phyloP scores from a whole-genome alignment of 1,140 invertebrate species.

The Diuraphis noxia region DNA sequence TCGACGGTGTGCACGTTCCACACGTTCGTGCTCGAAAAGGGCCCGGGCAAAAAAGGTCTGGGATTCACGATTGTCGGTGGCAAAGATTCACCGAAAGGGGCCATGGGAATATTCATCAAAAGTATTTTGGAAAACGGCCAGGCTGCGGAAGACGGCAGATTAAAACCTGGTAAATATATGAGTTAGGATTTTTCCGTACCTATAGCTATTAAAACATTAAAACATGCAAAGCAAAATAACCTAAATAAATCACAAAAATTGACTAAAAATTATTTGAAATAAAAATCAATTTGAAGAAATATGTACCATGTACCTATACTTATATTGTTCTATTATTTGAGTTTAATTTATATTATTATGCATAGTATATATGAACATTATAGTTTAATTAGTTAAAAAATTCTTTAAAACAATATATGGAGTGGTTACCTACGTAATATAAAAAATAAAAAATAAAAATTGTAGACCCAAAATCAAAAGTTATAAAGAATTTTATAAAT shows the following conservation, averaged over 20 bases:
- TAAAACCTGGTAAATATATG: conserved; percentile 69
- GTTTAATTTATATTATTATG: background rate
- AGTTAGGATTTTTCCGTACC: background rate
- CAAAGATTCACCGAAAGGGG: conserved; percentile 70
- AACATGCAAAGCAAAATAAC: background rate
- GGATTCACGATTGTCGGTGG: conserved; percentile 91
- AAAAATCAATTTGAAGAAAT: background rate
- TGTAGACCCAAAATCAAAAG: background rate
- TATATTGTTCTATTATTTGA: background rate
- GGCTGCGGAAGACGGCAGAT: conserved; percentile 69
- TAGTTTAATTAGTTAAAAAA: background rate
- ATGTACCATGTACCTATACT: no score
- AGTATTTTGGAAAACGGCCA: conserved; percentile 72
- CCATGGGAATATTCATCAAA: conserved; percentile 75
- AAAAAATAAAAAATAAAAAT: background rate
- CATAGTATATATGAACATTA: background rate
- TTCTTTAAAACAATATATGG: background rate
- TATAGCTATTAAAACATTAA: background rate
- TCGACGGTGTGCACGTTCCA: conserved; percentile 71
- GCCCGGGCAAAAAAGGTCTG: conserved; percentile 79
- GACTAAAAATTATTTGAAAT: background rate
- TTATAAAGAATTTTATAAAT: background rate
- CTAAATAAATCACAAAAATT: background rate
- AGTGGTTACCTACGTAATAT: no score
- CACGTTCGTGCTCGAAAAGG: conserved; percentile 78